A percentile compares a stretch with the other conserved stretches of the same genome.
phyloP scores from a whole-genome alignment of 2,888 invertebrate species.

The Drosophila parthenogenetica region DNA sequence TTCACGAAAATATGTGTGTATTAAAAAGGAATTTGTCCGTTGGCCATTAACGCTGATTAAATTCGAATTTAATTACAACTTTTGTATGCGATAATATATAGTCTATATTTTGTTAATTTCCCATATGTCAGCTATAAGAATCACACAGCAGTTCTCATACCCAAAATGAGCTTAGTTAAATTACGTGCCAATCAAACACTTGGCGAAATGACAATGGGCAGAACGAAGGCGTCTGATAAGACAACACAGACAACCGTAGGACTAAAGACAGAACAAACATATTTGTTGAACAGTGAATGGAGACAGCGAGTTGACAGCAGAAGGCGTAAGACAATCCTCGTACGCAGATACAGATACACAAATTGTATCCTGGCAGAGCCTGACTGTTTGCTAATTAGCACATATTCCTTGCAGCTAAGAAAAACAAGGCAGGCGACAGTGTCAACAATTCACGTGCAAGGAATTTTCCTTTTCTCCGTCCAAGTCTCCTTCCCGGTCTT shows the following conservation, averaged over 20 bases:
- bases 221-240: constrained; percentile 63
- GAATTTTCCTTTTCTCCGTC: constrained; percentile 13
- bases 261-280: constrained; percentile 58
- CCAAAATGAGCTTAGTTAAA: constrained; percentile 54
- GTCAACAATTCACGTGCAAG: constrained; percentile 77
- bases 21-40: constrained; percentile 35
- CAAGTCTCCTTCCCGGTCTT: background rate
- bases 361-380: constrained; percentile 28
- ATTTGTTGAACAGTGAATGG: constrained; percentile 67
- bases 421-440: constrained; percentile 73
- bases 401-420: constrained; percentile 75
- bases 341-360: constrained; percentile 27
- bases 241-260: constrained; percentile 46
- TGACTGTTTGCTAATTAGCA: constrained; percentile 80
- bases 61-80: constrained; percentile 60
- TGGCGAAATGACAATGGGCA: constrained; percentile 70
- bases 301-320: constrained; percentile 33
- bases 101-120: background rate
- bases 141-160: background rate
- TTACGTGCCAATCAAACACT: constrained; percentile 81
- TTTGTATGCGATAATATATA: background rate
- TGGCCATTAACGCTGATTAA: constrained; percentile 59
- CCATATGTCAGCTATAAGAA: background rate
- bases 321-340: constrained; percentile 60
- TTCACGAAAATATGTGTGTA: constrained; percentile 44